A percentile compares a stretch with the other conserved stretches of the same genome.
Conservation (phyloP, 1,140 invertebrate species). For the Chironomus tepperi region DNA sequence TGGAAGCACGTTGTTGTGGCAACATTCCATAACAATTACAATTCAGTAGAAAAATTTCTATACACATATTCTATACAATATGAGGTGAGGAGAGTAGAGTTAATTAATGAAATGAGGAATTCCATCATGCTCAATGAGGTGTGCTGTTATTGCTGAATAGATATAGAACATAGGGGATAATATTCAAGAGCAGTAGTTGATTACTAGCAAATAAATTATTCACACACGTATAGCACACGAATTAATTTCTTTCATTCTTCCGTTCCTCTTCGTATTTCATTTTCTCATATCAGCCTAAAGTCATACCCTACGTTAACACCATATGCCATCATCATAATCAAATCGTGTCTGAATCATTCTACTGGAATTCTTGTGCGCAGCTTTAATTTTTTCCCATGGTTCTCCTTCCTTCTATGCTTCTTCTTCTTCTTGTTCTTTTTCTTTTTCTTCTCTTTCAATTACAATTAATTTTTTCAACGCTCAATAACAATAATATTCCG, state of each 20-base stretch:
- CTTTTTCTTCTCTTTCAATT: not conserved
- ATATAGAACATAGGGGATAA: no score
- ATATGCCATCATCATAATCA: constrained; percentile 3
- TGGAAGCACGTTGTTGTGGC: no score
- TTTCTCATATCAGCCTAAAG: constrained; percentile 18
- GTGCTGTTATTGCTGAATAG: no score
- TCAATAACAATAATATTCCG: constrained; percentile 16
- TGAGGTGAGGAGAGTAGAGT: no score
- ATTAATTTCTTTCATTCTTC: constrained; percentile 2
- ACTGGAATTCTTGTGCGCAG: not conserved
- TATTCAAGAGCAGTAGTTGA: not conserved
- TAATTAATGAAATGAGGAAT: not conserved
- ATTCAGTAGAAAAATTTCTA: no score
- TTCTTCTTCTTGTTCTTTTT: not conserved
- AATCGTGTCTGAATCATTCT: constrained; percentile 18
- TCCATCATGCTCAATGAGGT: not conserved
- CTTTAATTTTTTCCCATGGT: constrained; percentile 2
- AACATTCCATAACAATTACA: no score
- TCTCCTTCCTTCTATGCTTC: not conserved
- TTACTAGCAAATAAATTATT: not conserved
- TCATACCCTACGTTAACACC: not conserved
- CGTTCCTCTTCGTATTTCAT: not conserved
- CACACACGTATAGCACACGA: constrained; percentile 11
- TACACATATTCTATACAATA: no score
- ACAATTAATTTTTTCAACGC: constrained; percentile 22